Evolutionary conservation across 2,797 vertebrate genomes (phyloP).

Genomic region (Hypotaenidia philippensis): DNA sequence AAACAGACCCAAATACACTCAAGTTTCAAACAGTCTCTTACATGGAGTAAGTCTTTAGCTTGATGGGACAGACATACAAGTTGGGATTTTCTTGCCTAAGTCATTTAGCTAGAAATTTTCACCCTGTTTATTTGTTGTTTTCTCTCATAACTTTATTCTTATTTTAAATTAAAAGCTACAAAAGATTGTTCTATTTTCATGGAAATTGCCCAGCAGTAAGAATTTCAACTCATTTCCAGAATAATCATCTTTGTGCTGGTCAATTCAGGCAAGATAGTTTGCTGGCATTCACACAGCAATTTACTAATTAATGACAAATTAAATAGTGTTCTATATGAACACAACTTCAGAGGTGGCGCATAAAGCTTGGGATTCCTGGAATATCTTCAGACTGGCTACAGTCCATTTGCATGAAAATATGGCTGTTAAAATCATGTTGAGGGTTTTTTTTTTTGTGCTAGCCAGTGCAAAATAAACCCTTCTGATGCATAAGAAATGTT

Average conservation of each 20-base stretch:
- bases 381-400: conserved; percentile 55
- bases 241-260: conserved; percentile 71
- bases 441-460: not conserved
- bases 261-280: conserved; percentile 63
- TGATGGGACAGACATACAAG: not conserved
- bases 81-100: not conserved
- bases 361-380: conserved; percentile 53
- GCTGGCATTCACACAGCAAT: conserved; percentile 68
- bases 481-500: not conserved
- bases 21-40: conserved; percentile 29
- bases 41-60: not conserved
- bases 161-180: conserved; percentile 74
- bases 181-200: conserved; percentile 75
- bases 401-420: conserved; percentile 67
- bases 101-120: conserved; percentile 67
- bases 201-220: conserved; percentile 76
- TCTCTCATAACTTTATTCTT: conserved; percentile 72
- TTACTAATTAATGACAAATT: conserved; percentile 80
- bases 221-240: conserved; percentile 76
- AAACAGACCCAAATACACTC: conserved; percentile 29
- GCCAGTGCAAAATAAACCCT: not conserved
- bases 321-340: conserved; percentile 71
- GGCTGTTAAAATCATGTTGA: conserved; percentile 6
- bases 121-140: conserved; percentile 63
- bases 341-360: conserved; percentile 38